These are phyloP conservation scores for Drosophila micromelanica DNA, from an alignment of 1,140 invertebrate genomes.

Conservation along the genomic window DNA sequence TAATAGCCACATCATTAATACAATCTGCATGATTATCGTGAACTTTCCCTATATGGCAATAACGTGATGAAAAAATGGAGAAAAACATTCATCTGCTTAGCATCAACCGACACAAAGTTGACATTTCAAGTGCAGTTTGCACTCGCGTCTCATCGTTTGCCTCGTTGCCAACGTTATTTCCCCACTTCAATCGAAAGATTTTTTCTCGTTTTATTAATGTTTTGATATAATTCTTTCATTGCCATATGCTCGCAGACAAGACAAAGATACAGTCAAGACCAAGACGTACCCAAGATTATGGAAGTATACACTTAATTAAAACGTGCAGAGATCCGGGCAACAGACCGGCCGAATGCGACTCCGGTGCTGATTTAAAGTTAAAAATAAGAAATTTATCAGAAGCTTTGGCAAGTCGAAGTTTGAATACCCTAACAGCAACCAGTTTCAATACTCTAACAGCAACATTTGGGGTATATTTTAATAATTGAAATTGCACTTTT, in stretches of 20 bases:
- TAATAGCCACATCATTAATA: constrained; percentile 8
- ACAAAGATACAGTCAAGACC: constrained; percentile 39
- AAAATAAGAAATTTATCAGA: constrained; percentile 15
- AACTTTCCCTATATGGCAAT: constrained; percentile 46
- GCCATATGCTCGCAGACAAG: constrained; percentile 51
- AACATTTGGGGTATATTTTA: not conserved
- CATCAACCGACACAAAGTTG: constrained; percentile 77
- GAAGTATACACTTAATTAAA: constrained; percentile 77
- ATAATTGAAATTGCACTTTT: no score
- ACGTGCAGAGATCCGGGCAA: constrained; percentile 31
- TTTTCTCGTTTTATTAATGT: constrained; percentile 57
- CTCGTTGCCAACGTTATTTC: not conserved
- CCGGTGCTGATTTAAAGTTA: constrained; percentile 69
- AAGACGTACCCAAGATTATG: constrained; percentile 33
- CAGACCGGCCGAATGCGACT: constrained; percentile 10
- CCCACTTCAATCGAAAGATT: constrained; percentile 19
- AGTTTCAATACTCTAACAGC: not conserved
- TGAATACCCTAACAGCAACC: not conserved
- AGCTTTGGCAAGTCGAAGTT: not conserved
- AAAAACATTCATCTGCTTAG: constrained; percentile 60
- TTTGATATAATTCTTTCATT: constrained; percentile 80
- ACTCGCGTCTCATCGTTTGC: constrained; percentile 30
- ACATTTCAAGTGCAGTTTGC: constrained; percentile 79
- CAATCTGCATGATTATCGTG: constrained; percentile 10
- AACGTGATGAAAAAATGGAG: constrained; percentile 45